These are phyloP conservation scores for Streblospio benedicti DNA, from an alignment of 1,140 invertebrate species.

Conservation along the genomic window DNA sequence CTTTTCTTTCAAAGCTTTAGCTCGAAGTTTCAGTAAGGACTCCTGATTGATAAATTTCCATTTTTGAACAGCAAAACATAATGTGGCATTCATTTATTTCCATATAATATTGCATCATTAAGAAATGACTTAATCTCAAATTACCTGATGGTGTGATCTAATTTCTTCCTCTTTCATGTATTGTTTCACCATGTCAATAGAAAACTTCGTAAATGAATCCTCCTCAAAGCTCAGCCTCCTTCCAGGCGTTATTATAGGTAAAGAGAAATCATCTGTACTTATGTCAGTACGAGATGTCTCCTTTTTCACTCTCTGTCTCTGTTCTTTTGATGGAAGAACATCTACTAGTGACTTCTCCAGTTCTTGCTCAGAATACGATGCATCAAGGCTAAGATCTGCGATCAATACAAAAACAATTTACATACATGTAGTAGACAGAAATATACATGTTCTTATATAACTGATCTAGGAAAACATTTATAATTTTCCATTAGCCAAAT, in stretches of 20 bases:
- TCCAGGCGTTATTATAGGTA: background rate
- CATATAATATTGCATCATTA: too few relatives aligned
- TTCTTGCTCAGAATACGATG: conserved; percentile 41
- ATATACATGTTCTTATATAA: too few relatives aligned
- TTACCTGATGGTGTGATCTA: conserved; percentile 41
- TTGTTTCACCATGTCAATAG: conserved; percentile 42
- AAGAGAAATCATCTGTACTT: conserved; percentile 1
- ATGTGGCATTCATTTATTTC: conserved; percentile 3
- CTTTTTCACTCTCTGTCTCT: conserved; percentile 35
- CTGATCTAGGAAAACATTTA: too few relatives aligned
- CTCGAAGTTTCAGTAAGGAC: conserved; percentile 50
- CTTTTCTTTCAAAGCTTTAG: conserved; percentile 54
- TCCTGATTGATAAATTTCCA: conserved; percentile 44
- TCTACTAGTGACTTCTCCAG: conserved; percentile 36
- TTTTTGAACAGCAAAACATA: background rate
- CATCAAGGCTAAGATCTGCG: conserved; percentile 37
- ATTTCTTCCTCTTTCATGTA: conserved; percentile 45
- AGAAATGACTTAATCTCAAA: background rate
- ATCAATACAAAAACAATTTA: too few relatives aligned
- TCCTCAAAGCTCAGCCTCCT: conserved; percentile 22
- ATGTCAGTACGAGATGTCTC: background rate
- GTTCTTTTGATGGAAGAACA: conserved; percentile 40
- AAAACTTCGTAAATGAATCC: conserved; percentile 41
- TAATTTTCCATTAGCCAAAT: too few relatives aligned
- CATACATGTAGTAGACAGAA: too few relatives aligned